Base-by-base conservation (phyloP, 1,140 invertebrate genomes). In the Myzus persicae region DNA sequence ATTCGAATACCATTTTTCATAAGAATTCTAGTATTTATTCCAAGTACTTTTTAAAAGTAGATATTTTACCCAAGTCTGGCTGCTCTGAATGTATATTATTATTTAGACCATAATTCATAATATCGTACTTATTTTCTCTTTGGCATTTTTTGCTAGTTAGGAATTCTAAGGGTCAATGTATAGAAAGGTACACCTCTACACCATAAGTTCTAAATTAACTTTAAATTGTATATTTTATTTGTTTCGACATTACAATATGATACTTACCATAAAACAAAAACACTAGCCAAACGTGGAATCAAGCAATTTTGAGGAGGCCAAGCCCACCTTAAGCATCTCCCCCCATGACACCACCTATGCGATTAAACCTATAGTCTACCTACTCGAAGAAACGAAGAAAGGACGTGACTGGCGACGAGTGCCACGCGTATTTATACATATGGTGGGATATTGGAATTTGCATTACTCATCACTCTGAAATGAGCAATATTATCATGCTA, bases 401-500 rank as follows among this genome's bases (percentile, higher is more conserved):
- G 24, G 22, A 84, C 22, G 14, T 26, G 22, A 84, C 0, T 40
- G 22, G 40, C 9, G 38, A 84, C 81, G 38, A 84, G 44, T 87
- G 9, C 42, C 42, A n/a, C 18, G 31, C 14, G 42, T n/a, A 42
- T 87, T 87, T 87, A 22, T 87, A 31, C 11, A 44, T 26, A 31
- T 87, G 18, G 31, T 44, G 42, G 42, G 40, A 87, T 87, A 87
- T 87, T 46, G 42, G 44, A 87, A 87, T 87, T 87, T n/a, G 85
- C n/a, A 87, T 87, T 87, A 87, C 85, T 87, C 85, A 87, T 87
- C 85, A 46, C 5, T 48, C 46, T 44, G 18, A 48, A 46, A 87
- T 46, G 24, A 87, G 31, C 24, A 82, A n/a, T 81, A 38, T 22
- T 82, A 31, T 31, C 14, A 14, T 67, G 36, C 31, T n/a, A 14